These are phyloP conservation scores for Apamea crenata DNA, from an alignment of 2,888 invertebrate species.

Conservation along the genomic window DNA sequence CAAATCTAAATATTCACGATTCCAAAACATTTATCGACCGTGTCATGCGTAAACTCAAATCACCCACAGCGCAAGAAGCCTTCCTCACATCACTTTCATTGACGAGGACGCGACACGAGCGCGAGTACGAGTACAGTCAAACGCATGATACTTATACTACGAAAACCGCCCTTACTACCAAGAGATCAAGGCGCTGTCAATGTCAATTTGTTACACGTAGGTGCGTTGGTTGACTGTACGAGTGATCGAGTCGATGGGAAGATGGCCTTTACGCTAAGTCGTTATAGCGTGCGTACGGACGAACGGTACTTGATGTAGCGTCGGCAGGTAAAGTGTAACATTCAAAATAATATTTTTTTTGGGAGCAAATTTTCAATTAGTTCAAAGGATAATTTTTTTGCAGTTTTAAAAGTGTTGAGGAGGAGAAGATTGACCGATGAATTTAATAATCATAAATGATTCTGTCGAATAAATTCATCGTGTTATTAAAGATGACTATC, in stretches of 20 bases:
- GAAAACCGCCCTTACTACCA: not conserved
- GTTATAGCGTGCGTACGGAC: slow-evolving; percentile 47
- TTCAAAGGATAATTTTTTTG: not conserved
- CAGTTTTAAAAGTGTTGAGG: not conserved
- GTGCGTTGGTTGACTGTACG: slow-evolving; percentile 4
- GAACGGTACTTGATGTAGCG: slow-evolving; percentile 52
- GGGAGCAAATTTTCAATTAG: not conserved
- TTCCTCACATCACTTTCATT: slow-evolving; percentile 46
- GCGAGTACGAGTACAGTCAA: not conserved
- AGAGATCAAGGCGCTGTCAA: not conserved
- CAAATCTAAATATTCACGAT: not conserved
- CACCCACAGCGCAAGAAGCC: not conserved
- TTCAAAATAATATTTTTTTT: not conserved
- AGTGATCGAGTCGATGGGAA: slow-evolving; percentile 71
- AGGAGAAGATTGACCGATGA: not conserved
- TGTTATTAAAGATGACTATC: not conserved
- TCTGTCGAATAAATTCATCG: too few species aligned
- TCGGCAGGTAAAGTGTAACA: slow-evolving; percentile 60
- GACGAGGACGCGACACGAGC: slow-evolving; percentile 2
- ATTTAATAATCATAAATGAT: not conserved
- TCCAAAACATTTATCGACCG: slow-evolving; percentile 14
- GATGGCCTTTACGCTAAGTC: slow-evolving; percentile 74
- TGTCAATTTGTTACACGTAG: not conserved
- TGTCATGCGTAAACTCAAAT: not conserved
- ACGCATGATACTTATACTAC: too few species aligned